These are phyloP conservation scores for Cheilosia scutellata DNA, from an alignment of 2,888 invertebrate genomes.

Conservation along the genomic window DNA sequence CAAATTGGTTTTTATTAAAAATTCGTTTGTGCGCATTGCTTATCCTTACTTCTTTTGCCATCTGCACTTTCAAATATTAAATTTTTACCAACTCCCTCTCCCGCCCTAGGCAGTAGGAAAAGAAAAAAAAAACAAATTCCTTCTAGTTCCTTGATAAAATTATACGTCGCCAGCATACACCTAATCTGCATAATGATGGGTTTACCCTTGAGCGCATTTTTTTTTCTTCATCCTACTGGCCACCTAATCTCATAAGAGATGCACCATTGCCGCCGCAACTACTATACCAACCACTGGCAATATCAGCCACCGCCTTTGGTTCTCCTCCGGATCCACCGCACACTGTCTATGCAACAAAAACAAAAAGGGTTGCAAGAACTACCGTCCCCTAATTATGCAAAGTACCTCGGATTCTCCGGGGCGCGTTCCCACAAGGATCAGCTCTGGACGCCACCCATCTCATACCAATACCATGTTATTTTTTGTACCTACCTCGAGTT, in stretches of 20 bases:
- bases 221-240: slow-evolving; percentile 40
- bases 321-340: slow-evolving; percentile 25
- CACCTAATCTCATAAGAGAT: slow-evolving; percentile 69
- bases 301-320: slow-evolving; percentile 21
- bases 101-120: neutral
- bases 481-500: slow-evolving; percentile 17
- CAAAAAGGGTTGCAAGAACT: slow-evolving; percentile 57
- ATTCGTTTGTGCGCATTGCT: neutral
- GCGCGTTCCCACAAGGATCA: slow-evolving; percentile 60
- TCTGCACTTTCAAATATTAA: slow-evolving; percentile 43
- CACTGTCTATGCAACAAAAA: slow-evolving; percentile 15
- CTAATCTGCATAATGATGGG: slow-evolving; percentile 71
- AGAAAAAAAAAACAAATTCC: slow-evolving; percentile 2
- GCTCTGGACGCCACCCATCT: slow-evolving; percentile 5
- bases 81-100: slow-evolving; percentile 2
- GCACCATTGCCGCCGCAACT: slow-evolving; percentile 31
- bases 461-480: neutral
- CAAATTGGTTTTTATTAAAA: slow-evolving; percentile 29
- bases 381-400: slow-evolving; percentile 73
- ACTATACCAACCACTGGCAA: slow-evolving; percentile 39
- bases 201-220: slow-evolving; percentile 36
- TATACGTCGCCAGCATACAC: slow-evolving; percentile 59
- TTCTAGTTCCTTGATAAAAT: slow-evolving; percentile 10
- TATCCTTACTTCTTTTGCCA: slow-evolving; percentile 23
- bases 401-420: slow-evolving; percentile 57